Percentiles rank a stretch among this genome's conserved stretches.
phyloP scores from a whole-genome alignment of 1,140 invertebrate species.

The Drosophila persimilis region DNA sequence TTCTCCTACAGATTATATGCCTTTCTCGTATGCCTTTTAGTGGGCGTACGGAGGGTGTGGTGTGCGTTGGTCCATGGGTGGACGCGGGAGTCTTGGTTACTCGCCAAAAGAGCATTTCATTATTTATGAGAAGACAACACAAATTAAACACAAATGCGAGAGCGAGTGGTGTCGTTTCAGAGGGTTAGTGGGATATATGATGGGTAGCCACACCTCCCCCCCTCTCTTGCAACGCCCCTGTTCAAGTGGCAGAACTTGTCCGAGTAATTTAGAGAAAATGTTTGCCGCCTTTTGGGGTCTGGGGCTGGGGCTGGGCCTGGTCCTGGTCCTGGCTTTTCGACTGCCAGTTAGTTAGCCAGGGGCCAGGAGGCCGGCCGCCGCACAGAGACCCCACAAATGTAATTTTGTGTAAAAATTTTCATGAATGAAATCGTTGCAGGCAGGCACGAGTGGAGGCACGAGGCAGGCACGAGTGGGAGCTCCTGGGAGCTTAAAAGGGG shows the following conservation, averaged over 20 bases:
- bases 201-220: not conserved
- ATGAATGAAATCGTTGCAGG: slow-evolving; percentile 69
- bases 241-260: slow-evolving; percentile 10
- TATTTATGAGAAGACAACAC: slow-evolving; percentile 75
- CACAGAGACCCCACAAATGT: slow-evolving; percentile 37
- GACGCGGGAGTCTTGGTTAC: slow-evolving; percentile 37
- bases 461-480: slow-evolving; percentile 28
- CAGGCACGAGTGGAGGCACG: slow-evolving; percentile 57
- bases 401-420: slow-evolving; percentile 75
- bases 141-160: slow-evolving; percentile 67
- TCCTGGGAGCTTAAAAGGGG: slow-evolving; percentile 10
- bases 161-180: slow-evolving; percentile 5
- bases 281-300: slow-evolving; percentile 11
- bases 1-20: slow-evolving; percentile 28
- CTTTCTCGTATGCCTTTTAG: slow-evolving; percentile 4
- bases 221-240: not conserved
- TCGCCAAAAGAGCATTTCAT: slow-evolving; percentile 54
- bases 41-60: not conserved
- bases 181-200: slow-evolving; percentile 36
- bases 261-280: slow-evolving; percentile 68
- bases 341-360: slow-evolving; percentile 50
- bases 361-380: not conserved
- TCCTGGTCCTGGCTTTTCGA: slow-evolving; percentile 39
- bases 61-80: slow-evolving; percentile 49
- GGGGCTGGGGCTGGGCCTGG: too few species aligned